Evolutionary conservation across 2,797 vertebrate species (phyloP).

Genomic region (Syngnathus rostellatus): DNA sequence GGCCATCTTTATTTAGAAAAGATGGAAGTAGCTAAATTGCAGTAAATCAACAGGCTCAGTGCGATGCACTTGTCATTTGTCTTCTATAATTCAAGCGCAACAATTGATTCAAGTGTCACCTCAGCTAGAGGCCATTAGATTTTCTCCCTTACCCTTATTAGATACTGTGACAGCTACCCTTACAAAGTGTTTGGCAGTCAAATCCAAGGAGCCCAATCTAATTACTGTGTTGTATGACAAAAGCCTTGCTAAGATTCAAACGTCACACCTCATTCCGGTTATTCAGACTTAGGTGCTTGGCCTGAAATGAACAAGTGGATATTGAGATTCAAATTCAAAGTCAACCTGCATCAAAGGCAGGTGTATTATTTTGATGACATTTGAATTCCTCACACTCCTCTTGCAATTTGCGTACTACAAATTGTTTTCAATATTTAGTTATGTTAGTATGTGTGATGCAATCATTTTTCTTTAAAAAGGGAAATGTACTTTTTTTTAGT

Average conservation of each 20-base stretch:
- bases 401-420: too few relatives aligned
- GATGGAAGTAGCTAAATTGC: background rate
- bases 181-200: constrained; percentile 28
- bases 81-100: constrained; percentile 14
- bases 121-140: background rate
- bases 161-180: constrained; percentile 21
- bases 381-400: too few relatives aligned
- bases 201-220: constrained; percentile 26
- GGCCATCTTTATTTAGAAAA: background rate
- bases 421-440: too few relatives aligned
- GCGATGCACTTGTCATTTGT: constrained; percentile 7
- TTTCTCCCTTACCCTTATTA: constrained; percentile 51
- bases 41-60: constrained; percentile 7
- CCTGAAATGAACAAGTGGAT: background rate
- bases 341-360: too few relatives aligned
- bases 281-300: background rate
- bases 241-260: background rate
- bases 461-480: too few relatives aligned
- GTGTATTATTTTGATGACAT: too few relatives aligned
- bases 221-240: constrained; percentile 24
- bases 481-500: too few relatives aligned
- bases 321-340: too few relatives aligned
- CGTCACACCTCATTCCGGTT: background rate
- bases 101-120: background rate
- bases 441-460: too few relatives aligned